Conservation (phyloP, 2,113 vertebrate genomes). For the Ardeotis arabs region DNA sequence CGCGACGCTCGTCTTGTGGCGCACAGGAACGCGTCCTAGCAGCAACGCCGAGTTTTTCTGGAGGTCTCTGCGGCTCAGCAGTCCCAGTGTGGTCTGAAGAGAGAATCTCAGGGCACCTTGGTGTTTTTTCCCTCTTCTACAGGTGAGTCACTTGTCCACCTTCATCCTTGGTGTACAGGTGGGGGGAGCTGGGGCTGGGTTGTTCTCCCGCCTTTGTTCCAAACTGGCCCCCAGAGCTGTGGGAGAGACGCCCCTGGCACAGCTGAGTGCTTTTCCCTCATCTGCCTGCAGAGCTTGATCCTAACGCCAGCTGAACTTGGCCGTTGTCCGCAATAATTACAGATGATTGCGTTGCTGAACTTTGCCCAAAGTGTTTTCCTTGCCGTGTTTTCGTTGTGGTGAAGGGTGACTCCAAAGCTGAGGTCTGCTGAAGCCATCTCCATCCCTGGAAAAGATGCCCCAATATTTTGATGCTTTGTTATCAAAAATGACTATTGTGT, state of each 20-base stretch:
- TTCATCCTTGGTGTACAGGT: not conserved
- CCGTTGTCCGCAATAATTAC: not conserved
- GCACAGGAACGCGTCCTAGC: not conserved
- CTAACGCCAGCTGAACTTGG: not conserved
- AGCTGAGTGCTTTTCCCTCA: not conserved
- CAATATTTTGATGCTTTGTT: not conserved
- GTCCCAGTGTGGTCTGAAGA: not conserved
- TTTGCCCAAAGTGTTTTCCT: not conserved
- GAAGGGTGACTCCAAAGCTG: not conserved
- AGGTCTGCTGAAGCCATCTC: not conserved
- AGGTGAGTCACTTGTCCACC: not conserved
- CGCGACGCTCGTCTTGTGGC: fast-evolving
- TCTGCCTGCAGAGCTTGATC: not conserved
- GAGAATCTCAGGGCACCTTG: not conserved
- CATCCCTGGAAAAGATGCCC: not conserved
- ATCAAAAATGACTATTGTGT: not conserved
- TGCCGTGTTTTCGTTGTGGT: not conserved
- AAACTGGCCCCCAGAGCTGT: not conserved
- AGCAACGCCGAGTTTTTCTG: not conserved
- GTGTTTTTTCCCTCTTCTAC: not conserved
- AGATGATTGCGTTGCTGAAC: not conserved
- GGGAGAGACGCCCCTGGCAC: not conserved
- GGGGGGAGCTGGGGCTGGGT: not conserved
- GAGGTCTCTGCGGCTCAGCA: not conserved
- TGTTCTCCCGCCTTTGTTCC: not conserved